Base-by-base conservation (phyloP, 2,888 invertebrate species). In the Pandemis heparana region DNA sequence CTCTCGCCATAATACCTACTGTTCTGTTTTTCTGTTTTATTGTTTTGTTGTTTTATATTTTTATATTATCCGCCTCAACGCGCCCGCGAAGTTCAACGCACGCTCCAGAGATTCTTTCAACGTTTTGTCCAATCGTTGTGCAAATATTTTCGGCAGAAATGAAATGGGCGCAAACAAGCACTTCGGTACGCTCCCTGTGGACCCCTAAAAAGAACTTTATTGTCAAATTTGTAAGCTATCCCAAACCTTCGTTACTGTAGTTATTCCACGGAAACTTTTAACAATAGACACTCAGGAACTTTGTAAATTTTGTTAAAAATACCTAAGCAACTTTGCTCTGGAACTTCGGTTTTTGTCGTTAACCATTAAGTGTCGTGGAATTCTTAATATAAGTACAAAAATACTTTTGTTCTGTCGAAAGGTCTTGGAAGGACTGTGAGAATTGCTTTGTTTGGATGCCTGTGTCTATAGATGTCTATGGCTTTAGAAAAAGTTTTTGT, bases 231-330 rank as follows among this genome's bases (percentile, higher is more conserved):
- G 67, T 63, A 63, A 63, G 32, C 69, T 23, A 63, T 32, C 60
- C 23, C 43, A 10, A 68, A 61, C 53, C 41, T 59, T 69, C 51
- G 69, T 71, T 71, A 48, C 59, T 56, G 51, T 74, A 74, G 74
- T 69, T 72, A 48, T 65, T 70, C 41, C 53, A 6, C 32, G 32
- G 46, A 38, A 74, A 74, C 69, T 74, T 74, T 65, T 61, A 70
- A 65, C 74, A 74, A 74, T 43, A 70, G 63, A 68, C 43, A 23
- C 60, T 60, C 56, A 6, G 12, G 39, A 41, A 69, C 64, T 69
- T 74, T 38, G 51, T 12, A 32, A 65, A 74, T 64, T 64, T 73
- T 69, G 63, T 73, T 74, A 60, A 64, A 63, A 69, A 69, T 60
- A 69, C 48, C 48, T 16, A 67, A 67, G 56, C 38, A 69, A 65